Base-by-base conservation (phyloP, 2,888 invertebrate genomes). In the Alloplasta piceator region DNA sequence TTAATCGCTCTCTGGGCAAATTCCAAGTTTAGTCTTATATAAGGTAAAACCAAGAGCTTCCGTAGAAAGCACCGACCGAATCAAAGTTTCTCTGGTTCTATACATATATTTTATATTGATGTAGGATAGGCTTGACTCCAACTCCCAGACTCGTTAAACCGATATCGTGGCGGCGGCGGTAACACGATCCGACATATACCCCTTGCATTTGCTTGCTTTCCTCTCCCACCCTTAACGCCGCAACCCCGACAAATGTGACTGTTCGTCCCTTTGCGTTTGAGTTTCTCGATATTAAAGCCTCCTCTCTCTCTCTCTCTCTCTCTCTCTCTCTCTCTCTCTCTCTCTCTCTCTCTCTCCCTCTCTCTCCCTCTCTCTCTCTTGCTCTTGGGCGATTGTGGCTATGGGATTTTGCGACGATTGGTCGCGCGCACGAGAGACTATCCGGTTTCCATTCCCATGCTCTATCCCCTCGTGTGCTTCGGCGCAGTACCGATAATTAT, bases 401-500 rank as follows among this genome's bases (percentile, higher is more conserved):
- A 84, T 85, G 82, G 84, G 82, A 85, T 85, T 67, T 75, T 80
- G 85, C 85, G 83, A 86, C 85, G 86, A 88, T 88, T 80, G 85
- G 66, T 73, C 75, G 78, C 61, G 76, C 72, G 84, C 77, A 83
- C 80, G 63, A 64, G 72, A 56, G 52, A 75, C 66, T 75, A 74
- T 75, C 77, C 68, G 55, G 66, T 80, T 77, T 70, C 43, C 72
- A 71, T 55, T 58, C 66, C 14, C 70, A 14, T 55, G 12, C 55
- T n/a, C 16, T 9, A 56, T n/a, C 46, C 52, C 48, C 71, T 70
- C 55, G 39, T 4, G 43, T 52, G 26, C 48, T 66, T 26, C 66
- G n/a, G 56, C 61, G 66, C 78, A 74, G 80, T 85, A 63, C 84
- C 86, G 86, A 90, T 90, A 90, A 90, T 90, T 89, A 88, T 89